Percentiles rank a stretch among this genome's conserved stretches.
These are phyloP conservation scores for Sylvia atricapilla DNA, from an alignment of 2,113 vertebrate genomes.

Conservation along the genomic window DNA sequence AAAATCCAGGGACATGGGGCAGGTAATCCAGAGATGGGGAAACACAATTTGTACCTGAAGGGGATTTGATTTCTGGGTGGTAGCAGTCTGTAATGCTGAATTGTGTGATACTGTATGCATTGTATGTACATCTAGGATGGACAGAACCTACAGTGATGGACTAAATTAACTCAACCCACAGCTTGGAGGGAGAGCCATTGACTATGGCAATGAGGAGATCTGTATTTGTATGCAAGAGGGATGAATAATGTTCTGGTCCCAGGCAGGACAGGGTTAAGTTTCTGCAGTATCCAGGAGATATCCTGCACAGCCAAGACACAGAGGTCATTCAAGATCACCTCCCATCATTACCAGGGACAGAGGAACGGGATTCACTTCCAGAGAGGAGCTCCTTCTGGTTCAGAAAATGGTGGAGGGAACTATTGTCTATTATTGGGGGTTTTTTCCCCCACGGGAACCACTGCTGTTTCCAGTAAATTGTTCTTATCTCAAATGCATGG, in stretches of 20 bases:
- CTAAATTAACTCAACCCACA: fast-evolving
- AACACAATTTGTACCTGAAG: not conserved
- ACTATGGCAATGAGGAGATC: not conserved
- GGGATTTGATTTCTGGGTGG: not conserved
- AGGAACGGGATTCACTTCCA: not conserved
- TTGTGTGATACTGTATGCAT: fast-evolving
- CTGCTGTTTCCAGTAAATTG: not conserved
- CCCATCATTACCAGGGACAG: not conserved
- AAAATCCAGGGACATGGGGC: not conserved
- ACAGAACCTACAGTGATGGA: not conserved
- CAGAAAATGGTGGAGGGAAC: not conserved
- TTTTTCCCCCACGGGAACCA: fast-evolving
- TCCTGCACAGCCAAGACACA: not conserved
- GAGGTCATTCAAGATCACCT: not conserved
- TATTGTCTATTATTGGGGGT: fast-evolving
- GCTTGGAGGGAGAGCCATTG: not conserved
- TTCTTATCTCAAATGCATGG: not conserved
- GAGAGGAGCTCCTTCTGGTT: too few relatives aligned
- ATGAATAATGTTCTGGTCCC: not conserved
- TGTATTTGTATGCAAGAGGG: fast-evolving
- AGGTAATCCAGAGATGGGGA: not conserved
- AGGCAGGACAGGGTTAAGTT: too few relatives aligned
- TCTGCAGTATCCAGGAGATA: not conserved
- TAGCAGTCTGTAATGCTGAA: not conserved
- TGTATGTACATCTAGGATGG: not conserved